phyloP scores from a whole-genome alignment of 2,888 invertebrate species.

The Cantharis rustica region DNA sequence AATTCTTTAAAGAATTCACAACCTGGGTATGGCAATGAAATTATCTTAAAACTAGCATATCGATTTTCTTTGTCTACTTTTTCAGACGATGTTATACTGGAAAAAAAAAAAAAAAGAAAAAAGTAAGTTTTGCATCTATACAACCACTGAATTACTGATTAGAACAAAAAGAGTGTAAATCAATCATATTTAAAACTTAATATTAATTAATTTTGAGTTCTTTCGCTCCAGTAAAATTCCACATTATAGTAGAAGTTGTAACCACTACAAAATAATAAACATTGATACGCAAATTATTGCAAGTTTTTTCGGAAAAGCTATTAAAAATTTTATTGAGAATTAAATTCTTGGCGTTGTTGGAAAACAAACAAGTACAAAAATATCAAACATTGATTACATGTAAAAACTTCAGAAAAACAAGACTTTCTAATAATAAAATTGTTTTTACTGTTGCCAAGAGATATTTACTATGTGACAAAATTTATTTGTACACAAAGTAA shows the following conservation, averaged over 20 bases:
- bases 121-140: neutral
- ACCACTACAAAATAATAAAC: neutral
- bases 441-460: neutral
- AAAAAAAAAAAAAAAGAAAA: conserved; percentile 27
- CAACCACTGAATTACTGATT: no score
- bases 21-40: conserved; percentile 80
- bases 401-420: neutral
- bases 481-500: neutral
- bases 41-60: conserved; percentile 72
- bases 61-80: conserved; percentile 80
- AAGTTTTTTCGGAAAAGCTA: neutral
- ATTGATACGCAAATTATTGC: neutral
- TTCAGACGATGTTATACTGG: conserved; percentile 81
- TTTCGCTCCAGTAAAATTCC: neutral
- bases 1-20: conserved; percentile 82
- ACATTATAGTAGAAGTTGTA: neutral
- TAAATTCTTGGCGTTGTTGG: neutral
- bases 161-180: no score
- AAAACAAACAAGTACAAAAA: neutral
- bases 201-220: neutral
- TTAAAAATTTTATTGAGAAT: neutral
- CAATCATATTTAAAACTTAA: no score
- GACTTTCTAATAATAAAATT: neutral
- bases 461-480: neutral
- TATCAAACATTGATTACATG: neutral